Evolutionary conservation across 1,140 invertebrate species (phyloP).

Genomic region (Papilio polyxenes): DNA sequence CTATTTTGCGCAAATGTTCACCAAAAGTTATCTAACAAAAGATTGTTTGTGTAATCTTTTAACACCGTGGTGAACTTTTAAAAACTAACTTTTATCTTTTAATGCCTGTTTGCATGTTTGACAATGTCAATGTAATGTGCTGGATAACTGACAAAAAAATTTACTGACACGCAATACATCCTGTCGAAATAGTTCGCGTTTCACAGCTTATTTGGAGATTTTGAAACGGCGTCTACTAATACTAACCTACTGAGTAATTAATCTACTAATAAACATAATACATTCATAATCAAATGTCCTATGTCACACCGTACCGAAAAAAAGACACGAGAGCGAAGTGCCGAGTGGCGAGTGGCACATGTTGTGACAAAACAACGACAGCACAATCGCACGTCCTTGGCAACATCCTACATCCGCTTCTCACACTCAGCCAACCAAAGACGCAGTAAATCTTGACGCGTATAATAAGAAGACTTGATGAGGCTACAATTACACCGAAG

Average conservation of each 20-base stretch:
- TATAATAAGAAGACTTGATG: slow-evolving; percentile 44
- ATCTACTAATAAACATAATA: background rate
- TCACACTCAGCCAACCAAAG: slow-evolving; percentile 55
- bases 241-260: background rate
- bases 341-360: slow-evolving; percentile 47
- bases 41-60: slow-evolving; percentile 35
- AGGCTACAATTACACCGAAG: slow-evolving; percentile 28
- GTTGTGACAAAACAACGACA: slow-evolving; percentile 63
- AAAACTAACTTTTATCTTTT: background rate
- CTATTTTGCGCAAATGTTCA: slow-evolving; percentile 23
- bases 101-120: too few relatives aligned
- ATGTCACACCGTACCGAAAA: slow-evolving; percentile 26
- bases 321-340: slow-evolving; percentile 15
- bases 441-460: slow-evolving; percentile 51
- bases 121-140: too few relatives aligned
- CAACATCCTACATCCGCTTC: slow-evolving; percentile 74
- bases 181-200: too few relatives aligned
- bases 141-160: too few relatives aligned
- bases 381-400: slow-evolving; percentile 68
- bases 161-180: too few relatives aligned
- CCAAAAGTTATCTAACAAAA: background rate
- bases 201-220: too few relatives aligned
- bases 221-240: too few relatives aligned
- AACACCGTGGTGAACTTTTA: background rate
- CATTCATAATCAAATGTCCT: background rate